These are phyloP conservation scores for Dryoscopus gambensis DNA, from an alignment of 2,113 vertebrate genomes.

Conservation along the genomic window DNA sequence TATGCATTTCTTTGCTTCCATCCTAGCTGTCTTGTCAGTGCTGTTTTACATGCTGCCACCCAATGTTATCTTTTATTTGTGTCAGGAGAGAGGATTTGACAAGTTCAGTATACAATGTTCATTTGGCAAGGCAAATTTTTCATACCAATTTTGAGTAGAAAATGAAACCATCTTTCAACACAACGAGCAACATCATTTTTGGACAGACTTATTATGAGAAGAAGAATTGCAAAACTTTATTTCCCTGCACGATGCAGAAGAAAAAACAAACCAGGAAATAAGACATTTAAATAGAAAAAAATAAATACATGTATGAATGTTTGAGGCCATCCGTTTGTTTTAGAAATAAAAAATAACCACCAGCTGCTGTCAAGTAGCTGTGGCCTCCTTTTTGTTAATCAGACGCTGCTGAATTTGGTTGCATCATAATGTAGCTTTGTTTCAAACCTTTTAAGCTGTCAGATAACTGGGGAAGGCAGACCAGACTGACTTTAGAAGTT, in stretches of 20 bases:
- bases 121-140: slow-evolving; percentile 76
- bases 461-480: slow-evolving; percentile 18
- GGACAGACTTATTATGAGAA: slow-evolving; percentile 75
- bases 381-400: slow-evolving; percentile 29
- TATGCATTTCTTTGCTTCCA: slow-evolving; percentile 66
- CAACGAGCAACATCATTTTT: slow-evolving; percentile 70
- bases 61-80: slow-evolving; percentile 78
- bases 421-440: slow-evolving; percentile 51
- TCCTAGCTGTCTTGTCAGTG: slow-evolving; percentile 70
- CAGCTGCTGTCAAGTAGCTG: slow-evolving; percentile 1
- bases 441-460: slow-evolving; percentile 54
- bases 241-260: neutral
- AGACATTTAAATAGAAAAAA: slow-evolving; percentile 41
- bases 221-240: slow-evolving; percentile 59
- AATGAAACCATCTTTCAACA: slow-evolving; percentile 78
- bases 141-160: slow-evolving; percentile 72
- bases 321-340: slow-evolving; percentile 1
- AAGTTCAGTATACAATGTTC: slow-evolving; percentile 73
- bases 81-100: slow-evolving; percentile 77
- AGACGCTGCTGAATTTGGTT: slow-evolving; percentile 52
- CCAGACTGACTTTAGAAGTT: slow-evolving; percentile 16
- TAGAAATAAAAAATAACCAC: neutral
- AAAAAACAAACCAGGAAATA: slow-evolving; percentile 21
- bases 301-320: slow-evolving; percentile 9
- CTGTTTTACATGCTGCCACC: slow-evolving; percentile 77